Evolutionary conservation across 2,888 invertebrate genomes (phyloP).

Genomic region (Drosophila quasianomalipes): DNA sequence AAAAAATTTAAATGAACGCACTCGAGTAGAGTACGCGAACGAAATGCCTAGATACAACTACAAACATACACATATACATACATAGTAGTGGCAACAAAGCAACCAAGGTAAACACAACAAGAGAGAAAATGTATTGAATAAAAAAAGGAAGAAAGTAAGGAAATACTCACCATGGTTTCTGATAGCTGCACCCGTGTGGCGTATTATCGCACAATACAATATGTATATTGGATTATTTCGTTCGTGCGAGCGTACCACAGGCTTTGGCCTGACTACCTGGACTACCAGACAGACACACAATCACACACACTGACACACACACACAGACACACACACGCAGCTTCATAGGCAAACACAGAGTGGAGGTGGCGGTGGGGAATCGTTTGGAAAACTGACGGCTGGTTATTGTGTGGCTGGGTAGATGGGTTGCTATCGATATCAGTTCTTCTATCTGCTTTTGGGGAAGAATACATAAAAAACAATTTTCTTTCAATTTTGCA

Average conservation of each 20-base stretch:
- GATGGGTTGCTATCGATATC: slow-evolving; percentile 5
- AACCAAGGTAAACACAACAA: slow-evolving; percentile 39
- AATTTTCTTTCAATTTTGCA: slow-evolving; percentile 46
- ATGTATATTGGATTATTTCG: slow-evolving; percentile 81
- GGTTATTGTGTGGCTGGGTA: neutral
- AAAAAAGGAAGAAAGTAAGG: slow-evolving; percentile 20
- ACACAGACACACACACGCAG: neutral
- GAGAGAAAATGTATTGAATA: slow-evolving; percentile 29
- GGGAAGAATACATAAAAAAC: slow-evolving; percentile 36
- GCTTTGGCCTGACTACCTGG: slow-evolving; percentile 31
- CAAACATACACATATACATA: neutral
- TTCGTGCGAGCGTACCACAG: slow-evolving; percentile 59
- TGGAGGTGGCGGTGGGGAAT: neutral
- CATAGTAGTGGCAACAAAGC: slow-evolving; percentile 36
- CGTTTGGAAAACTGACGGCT: slow-evolving; percentile 3
- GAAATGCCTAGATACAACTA: slow-evolving; percentile 27
- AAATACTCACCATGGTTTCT: slow-evolving; percentile 18
- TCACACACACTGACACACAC: neutral
- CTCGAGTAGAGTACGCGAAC: slow-evolving; percentile 38
- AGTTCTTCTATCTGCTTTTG: slow-evolving; percentile 8
- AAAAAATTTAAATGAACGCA: slow-evolving; percentile 78
- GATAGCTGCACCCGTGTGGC: slow-evolving; percentile 20
- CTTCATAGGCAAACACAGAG: neutral
- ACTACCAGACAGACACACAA: slow-evolving; percentile 14
- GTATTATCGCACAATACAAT: slow-evolving; percentile 80